phyloP scores from a whole-genome alignment of 2,888 invertebrate genomes.

The Calliphora vomitoria region DNA sequence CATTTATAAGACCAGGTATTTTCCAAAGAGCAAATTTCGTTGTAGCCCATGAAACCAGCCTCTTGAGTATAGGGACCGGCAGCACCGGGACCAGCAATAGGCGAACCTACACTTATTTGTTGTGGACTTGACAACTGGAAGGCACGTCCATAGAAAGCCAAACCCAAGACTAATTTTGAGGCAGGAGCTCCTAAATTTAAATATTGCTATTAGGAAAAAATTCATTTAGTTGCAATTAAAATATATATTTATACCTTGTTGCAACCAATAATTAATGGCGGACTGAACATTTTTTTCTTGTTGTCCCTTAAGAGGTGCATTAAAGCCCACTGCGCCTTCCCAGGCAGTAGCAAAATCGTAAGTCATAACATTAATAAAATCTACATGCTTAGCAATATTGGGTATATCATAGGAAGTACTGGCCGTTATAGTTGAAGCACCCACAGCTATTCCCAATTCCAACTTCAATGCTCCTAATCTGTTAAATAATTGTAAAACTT shows the following conservation, averaged over 20 bases:
- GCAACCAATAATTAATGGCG: slow-evolving; percentile 94
- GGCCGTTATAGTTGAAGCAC: slow-evolving; percentile 77
- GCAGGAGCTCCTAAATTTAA: slow-evolving; percentile 85
- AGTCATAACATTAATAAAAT: slow-evolving; percentile 80
- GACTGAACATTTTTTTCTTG: slow-evolving; percentile 92
- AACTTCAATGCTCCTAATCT: slow-evolving; percentile 82
- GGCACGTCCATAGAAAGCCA: slow-evolving; percentile 89
- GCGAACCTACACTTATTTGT: slow-evolving; percentile 36
- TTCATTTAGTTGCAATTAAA: neutral
- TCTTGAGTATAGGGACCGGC: slow-evolving; percentile 88
- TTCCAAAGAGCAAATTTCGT: slow-evolving; percentile 86
- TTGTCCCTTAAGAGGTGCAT: slow-evolving; percentile 79
- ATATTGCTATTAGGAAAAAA: neutral
- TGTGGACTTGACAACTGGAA: slow-evolving; percentile 86
- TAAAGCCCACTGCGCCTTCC: slow-evolving; percentile 76
- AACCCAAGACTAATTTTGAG: slow-evolving; percentile 89
- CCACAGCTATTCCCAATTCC: slow-evolving; percentile 88
- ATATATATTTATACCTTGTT: slow-evolving; percentile 86
- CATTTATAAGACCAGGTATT: slow-evolving; percentile 23
- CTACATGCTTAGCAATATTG: slow-evolving; percentile 76
- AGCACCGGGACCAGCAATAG: slow-evolving; percentile 33
- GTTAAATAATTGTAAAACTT: neutral
- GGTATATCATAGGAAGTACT: slow-evolving; percentile 78
- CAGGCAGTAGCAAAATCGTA: slow-evolving; percentile 78
- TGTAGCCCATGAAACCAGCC: slow-evolving; percentile 89